These are phyloP conservation scores for Diploscapter pachys DNA, from an alignment of 1,140 invertebrate species.

Conservation along the genomic window DNA sequence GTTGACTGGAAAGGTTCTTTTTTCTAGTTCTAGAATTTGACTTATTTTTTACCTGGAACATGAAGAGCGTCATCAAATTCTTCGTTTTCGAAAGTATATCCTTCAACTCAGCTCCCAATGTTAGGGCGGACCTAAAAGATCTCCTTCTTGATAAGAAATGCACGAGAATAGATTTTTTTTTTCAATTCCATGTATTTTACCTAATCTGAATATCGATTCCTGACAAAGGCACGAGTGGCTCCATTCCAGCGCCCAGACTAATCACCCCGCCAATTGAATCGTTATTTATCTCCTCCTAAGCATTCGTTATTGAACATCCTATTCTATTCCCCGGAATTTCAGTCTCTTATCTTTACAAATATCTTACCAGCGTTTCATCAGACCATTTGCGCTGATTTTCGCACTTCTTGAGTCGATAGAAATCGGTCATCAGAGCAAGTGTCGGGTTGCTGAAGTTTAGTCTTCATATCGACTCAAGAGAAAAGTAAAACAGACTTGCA, in stretches of 20 bases:
- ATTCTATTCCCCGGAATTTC: neutral
- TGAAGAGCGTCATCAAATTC: conserved; percentile 25
- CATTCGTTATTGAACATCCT: no score
- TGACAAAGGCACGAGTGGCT: conserved; percentile 13
- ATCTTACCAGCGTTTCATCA: conserved; percentile 1
- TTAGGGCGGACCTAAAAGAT: neutral
- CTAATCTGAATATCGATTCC: conserved; percentile 26
- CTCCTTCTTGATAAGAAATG: neutral
- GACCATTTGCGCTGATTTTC: conserved; percentile 1
- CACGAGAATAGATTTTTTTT: conserved; percentile 5
- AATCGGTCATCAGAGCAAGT: conserved; percentile 27
- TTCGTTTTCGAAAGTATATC: conserved; percentile 8
- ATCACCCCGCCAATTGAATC: conserved; percentile 26
- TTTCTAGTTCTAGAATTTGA: neutral
- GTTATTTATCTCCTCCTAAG: conserved; percentile 4
- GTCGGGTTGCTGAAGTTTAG: conserved; percentile 8
- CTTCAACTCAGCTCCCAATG: no score
- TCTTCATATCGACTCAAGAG: no score
- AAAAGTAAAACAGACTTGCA: conserved; percentile 2
- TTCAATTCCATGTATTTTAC: neutral
- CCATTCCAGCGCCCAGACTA: conserved; percentile 18
- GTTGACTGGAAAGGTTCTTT: conserved; percentile 22
- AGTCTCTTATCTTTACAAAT: neutral
- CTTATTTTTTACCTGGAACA: conserved; percentile 14
- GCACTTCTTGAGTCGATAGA: conserved; percentile 22